These are phyloP conservation scores for Formica selysi DNA, from an alignment of 1,140 invertebrate genomes.

Conservation along the genomic window DNA sequence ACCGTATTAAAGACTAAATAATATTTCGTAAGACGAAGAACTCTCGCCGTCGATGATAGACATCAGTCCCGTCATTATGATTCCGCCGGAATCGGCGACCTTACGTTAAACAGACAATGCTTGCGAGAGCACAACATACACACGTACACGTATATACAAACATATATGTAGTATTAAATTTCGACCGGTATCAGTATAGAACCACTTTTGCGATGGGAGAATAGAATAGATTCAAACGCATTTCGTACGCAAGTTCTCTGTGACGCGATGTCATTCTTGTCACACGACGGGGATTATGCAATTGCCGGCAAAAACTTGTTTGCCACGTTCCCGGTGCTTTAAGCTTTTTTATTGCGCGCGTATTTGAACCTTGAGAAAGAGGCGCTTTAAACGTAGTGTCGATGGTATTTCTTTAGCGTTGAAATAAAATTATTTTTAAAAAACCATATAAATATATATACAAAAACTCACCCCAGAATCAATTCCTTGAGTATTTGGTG, in stretches of 20 bases:
- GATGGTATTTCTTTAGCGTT: background rate
- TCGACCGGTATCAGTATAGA: background rate
- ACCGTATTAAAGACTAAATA: conserved; percentile 64
- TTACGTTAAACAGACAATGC: background rate
- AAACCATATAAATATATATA: background rate
- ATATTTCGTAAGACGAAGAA: conserved; percentile 41
- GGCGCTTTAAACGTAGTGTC: background rate
- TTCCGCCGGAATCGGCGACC: background rate
- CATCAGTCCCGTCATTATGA: background rate
- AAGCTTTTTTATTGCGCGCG: conserved; percentile 17
- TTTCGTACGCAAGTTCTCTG: background rate
- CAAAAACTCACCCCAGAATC: conserved; percentile 84
- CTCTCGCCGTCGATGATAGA: background rate
- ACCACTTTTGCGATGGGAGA: background rate
- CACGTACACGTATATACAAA: conserved; percentile 33
- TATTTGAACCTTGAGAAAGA: conserved; percentile 8
- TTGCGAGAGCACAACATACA: background rate
- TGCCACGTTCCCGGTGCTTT: conserved; percentile 43
- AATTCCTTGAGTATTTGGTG: conserved; percentile 86
- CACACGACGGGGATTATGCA: conserved; percentile 49
- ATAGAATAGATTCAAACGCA: background rate
- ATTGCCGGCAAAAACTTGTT: conserved; percentile 56
- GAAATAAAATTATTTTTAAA: conserved; percentile 5
- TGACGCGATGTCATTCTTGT: conserved; percentile 27
- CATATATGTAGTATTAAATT: conserved; percentile 51